Evolutionary conservation across 1,140 invertebrate species (phyloP).

Genomic region (Gryllus bimaculatus): DNA sequence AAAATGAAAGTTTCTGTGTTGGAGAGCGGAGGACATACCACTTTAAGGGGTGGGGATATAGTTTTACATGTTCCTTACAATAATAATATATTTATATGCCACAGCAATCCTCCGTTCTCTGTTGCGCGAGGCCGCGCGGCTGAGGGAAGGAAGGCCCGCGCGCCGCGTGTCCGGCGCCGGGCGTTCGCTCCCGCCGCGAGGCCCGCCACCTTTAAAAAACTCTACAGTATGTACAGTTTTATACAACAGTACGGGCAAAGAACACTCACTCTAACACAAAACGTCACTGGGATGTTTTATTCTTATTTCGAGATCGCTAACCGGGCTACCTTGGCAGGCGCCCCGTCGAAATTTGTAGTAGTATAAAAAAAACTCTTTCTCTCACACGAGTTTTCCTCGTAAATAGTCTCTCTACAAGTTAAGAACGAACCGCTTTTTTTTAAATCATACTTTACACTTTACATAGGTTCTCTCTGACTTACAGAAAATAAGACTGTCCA

Average conservation of each 20-base stretch:
- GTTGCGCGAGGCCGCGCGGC: no score
- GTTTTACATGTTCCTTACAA: constrained; percentile 1
- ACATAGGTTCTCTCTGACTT: not conserved
- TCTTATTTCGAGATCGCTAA: not conserved
- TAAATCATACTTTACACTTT: not conserved
- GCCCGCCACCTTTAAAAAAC: constrained; percentile 7
- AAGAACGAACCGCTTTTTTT: not conserved
- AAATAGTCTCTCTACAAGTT: not conserved
- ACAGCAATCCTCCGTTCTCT: not conserved
- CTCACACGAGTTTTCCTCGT: not conserved
- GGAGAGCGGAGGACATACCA: not conserved
- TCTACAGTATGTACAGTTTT: constrained; percentile 13
- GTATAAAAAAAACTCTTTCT: not conserved
- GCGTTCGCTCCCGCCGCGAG: not conserved
- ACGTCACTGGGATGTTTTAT: constrained; percentile 1
- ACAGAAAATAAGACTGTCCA: not conserved
- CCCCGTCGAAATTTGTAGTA: not conserved
- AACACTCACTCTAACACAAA: constrained; percentile 14
- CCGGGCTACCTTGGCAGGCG: not conserved
- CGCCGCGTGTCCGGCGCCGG: no score
- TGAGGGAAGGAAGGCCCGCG: constrained; percentile 1
- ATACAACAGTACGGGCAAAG: constrained; percentile 8
- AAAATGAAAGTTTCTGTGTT: constrained; percentile 8
- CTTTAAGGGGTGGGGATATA: not conserved
- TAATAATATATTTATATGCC: constrained; percentile 7